Evolutionary conservation across 2,797 vertebrate genomes (phyloP).

Genomic region (Trachops cirrhosus): DNA sequence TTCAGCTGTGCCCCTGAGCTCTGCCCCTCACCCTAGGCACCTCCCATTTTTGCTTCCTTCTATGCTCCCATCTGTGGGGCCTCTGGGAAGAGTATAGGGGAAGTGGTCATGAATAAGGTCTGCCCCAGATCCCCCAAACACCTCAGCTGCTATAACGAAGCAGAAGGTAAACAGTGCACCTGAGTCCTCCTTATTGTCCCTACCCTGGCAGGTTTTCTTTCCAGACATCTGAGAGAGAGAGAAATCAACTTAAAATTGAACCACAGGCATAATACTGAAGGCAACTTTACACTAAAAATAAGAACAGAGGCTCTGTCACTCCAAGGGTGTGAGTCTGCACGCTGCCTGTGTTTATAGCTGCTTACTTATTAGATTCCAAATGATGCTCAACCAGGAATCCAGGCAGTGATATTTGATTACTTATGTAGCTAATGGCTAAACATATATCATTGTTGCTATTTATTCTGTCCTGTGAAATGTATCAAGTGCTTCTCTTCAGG

Average conservation of each 20-base stretch:
- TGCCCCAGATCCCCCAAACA: not conserved
- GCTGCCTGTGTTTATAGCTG: constrained; percentile 56
- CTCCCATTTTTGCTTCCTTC: not conserved
- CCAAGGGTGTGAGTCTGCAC: not conserved
- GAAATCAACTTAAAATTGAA: constrained; percentile 32
- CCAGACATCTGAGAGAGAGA: not conserved
- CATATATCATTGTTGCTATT: constrained; percentile 63
- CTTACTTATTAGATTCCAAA: constrained; percentile 71
- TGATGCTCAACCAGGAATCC: constrained; percentile 70
- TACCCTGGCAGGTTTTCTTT: not conserved
- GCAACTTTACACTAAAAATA: constrained; percentile 55
- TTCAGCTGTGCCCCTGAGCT: not conserved
- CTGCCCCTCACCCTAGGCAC: not conserved
- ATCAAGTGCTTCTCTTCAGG: not conserved
- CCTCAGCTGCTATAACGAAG: not conserved
- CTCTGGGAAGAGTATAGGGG: not conserved
- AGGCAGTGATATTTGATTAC: constrained; percentile 74
- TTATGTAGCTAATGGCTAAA: constrained; percentile 60
- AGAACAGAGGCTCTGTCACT: not conserved
- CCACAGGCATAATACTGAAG: not conserved
- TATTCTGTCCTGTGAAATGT: constrained; percentile 46
- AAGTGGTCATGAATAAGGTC: not conserved
- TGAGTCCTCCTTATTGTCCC: not conserved
- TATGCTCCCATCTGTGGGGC: not conserved
- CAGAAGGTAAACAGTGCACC: not conserved